phyloP scores from a whole-genome alignment of 1,140 invertebrate genomes.

The Globodera ellingtonae region DNA sequence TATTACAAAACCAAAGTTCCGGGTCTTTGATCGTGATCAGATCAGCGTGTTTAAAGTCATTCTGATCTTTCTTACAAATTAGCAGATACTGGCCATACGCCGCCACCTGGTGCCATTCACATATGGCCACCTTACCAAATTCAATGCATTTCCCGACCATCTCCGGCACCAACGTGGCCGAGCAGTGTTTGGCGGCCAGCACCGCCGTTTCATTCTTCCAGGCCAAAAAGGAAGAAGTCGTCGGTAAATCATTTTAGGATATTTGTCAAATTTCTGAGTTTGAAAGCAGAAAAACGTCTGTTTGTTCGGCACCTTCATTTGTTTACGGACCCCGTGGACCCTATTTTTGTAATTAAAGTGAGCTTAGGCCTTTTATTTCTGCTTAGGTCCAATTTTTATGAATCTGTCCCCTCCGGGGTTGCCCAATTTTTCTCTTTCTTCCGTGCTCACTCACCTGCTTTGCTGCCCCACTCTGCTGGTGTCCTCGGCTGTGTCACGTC shows the following conservation, averaged over 20 bases:
- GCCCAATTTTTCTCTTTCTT: neutral
- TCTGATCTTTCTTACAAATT: neutral
- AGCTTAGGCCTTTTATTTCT: too few relatives aligned
- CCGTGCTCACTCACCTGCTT: neutral
- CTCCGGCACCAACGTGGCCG: constrained; percentile 7
- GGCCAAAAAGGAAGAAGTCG: constrained; percentile 12
- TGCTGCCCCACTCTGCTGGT: neutral
- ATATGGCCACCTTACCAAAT: constrained; percentile 21
- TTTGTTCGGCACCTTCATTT: too few relatives aligned
- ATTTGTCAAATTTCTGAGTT: too few relatives aligned
- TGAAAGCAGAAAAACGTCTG: too few relatives aligned
- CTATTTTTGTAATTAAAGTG: too few relatives aligned
- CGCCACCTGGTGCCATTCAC: constrained; percentile 3
- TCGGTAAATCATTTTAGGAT: neutral
- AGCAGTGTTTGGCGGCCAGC: constrained; percentile 9
- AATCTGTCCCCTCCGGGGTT: neutral
- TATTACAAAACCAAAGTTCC: too few relatives aligned
- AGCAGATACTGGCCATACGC: constrained; percentile 18
- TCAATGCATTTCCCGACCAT: neutral
- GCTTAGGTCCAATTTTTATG: too few relatives aligned
- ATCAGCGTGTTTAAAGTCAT: too few relatives aligned
- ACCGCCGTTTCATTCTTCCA: constrained; percentile 22
- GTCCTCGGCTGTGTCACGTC: neutral
- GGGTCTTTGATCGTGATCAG: too few relatives aligned
- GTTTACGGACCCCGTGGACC: too few relatives aligned